Evolutionary conservation across 2,113 vertebrate genomes (phyloP), one percentile per base, ranked within the genome.

Genomic region (Pungitius pungitius): DNA sequence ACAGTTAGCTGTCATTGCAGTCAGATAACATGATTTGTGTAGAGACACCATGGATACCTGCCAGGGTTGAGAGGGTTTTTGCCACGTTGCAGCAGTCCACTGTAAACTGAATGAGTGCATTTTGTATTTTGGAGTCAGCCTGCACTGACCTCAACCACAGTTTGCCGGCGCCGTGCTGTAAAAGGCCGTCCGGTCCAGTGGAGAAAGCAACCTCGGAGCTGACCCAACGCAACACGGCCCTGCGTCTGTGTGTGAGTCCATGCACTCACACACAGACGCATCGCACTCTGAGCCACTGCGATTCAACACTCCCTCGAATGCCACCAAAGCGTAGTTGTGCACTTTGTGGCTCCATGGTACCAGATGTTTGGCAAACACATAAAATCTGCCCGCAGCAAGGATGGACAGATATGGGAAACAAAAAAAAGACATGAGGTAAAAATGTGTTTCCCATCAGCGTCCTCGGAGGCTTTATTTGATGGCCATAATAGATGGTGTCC

Each of bases 81-180:
- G 87, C 90, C 89, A 92, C 90, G 84, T 92, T 37, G 87, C 79
- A 83, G 73, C 57, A 65, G 76, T 52, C 6, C 45, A 74, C 80
- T 40, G 70, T 74, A 69, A 81, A 85, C 37, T 69, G 69, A 78
- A 68, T 6, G 62, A 78, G 76, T 8, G 58, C 64, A 69, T 80
- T 78, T 74, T 76, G 75, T 87, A 87, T 88, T 92, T 89, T 86
- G 80, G 68, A 85, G 61, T 54, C 49, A 26, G 77, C 71, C 30
- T 75, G 80, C 78, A 82, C 77, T 83, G 85, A 90, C 87, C 84
- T 85, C 82, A 89, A 85, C 88, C 89, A 81, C 89, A 85, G 63
- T 77, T 75, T 43, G 33, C 45, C 56, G 73, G 56, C 80, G 84
- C 82, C 33, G 56, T 52, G 65, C 57, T 64, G 67, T 61, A 71